Evolutionary conservation across 2,797 vertebrate genomes (phyloP).

Genomic region (Poeciliopsis turneri): DNA sequence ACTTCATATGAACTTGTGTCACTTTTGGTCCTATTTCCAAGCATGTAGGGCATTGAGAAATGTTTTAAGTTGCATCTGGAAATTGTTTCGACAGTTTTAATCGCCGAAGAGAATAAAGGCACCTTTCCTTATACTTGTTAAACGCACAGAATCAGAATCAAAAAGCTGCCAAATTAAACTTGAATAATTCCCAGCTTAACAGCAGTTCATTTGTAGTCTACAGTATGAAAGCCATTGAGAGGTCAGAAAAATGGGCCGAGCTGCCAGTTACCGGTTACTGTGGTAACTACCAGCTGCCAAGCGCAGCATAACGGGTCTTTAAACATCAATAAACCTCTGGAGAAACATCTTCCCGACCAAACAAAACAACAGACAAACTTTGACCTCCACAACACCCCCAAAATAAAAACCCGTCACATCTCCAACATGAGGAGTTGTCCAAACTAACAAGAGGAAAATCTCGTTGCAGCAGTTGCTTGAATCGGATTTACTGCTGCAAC

Average conservation of each 20-base stretch:
- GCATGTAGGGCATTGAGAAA: not conserved
- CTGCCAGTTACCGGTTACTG: too few species aligned
- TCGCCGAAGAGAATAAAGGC: not conserved
- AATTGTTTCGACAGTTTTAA: not conserved
- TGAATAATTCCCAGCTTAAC: not conserved
- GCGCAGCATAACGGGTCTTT: too few species aligned
- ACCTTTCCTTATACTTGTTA: not conserved
- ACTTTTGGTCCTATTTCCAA: conserved; percentile 1
- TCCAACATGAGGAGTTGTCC: not conserved
- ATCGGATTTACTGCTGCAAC: not conserved
- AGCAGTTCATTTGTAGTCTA: not conserved
- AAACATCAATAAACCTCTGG: too few species aligned
- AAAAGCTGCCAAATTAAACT: not conserved
- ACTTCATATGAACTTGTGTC: conserved; percentile 1
- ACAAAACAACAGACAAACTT: too few species aligned
- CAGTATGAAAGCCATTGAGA: not conserved
- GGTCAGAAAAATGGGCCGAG: too few species aligned
- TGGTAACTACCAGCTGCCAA: too few species aligned
- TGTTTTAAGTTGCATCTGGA: not conserved
- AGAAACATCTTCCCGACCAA: too few species aligned
- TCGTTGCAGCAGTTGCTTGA: not conserved
- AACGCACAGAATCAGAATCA: not conserved
- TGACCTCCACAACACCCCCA: too few species aligned
- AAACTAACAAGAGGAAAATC: not conserved
- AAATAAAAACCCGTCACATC: not conserved